Percentiles rank a stretch among this genome's conserved stretches.
These are phyloP conservation scores for Drosophila punjabiensis DNA, from an alignment of 1,140 invertebrate species.

Conservation along the genomic window DNA sequence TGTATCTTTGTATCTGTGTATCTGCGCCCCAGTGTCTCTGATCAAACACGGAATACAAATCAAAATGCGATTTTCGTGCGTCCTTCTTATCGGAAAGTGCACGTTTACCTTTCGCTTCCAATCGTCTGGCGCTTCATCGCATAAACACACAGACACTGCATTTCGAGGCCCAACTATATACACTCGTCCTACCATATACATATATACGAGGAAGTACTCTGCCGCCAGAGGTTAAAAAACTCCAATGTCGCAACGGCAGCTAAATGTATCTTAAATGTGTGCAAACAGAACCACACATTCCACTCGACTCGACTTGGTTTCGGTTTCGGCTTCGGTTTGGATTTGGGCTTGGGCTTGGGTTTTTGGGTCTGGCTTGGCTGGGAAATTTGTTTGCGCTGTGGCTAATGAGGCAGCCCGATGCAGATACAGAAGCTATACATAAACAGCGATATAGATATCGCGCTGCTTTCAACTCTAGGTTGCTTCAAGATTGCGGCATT, in stretches of 20 bases:
- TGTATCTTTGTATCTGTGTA: slow-evolving; percentile 34
- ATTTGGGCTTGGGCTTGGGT: slow-evolving; percentile 18
- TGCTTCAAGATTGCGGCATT: slow-evolving; percentile 8
- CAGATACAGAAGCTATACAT: slow-evolving; percentile 59
- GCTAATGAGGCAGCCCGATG: slow-evolving; percentile 74
- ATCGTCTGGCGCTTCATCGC: slow-evolving; percentile 57
- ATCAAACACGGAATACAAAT: slow-evolving; percentile 75
- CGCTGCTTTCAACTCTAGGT: neutral
- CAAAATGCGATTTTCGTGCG: slow-evolving; percentile 78
- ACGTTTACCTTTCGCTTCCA: slow-evolving; percentile 63
- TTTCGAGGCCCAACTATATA: slow-evolving; percentile 3
- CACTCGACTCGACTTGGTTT: slow-evolving; percentile 42
- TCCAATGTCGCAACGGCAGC: slow-evolving; percentile 64
- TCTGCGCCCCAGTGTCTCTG: slow-evolving; percentile 54
- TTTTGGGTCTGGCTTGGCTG: slow-evolving; percentile 47
- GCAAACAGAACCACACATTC: slow-evolving; percentile 72
- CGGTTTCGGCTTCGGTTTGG: slow-evolving; percentile 12
- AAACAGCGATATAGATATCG: slow-evolving; percentile 15
- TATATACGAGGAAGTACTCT: slow-evolving; percentile 46
- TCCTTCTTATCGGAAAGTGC: slow-evolving; percentile 63
- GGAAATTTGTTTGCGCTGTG: slow-evolving; percentile 73
- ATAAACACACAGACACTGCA: neutral
- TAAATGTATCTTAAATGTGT: slow-evolving; percentile 69
- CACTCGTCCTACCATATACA: neutral
- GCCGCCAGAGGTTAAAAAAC: slow-evolving; percentile 68